Evolutionary conservation across 2,888 invertebrate species (phyloP).

Genomic region (Oxytorus armatus): DNA sequence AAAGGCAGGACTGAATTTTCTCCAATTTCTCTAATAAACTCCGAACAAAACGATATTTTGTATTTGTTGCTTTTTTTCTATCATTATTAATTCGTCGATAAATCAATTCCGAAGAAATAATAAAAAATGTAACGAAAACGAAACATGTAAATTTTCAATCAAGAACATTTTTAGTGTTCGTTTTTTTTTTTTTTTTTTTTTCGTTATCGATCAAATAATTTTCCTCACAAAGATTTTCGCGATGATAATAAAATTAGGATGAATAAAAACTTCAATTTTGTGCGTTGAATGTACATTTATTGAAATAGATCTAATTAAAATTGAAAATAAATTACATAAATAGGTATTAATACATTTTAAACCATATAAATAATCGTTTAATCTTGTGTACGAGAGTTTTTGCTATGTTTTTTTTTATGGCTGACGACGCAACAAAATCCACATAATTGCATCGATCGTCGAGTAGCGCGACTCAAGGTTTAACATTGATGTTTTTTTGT

Average conservation of each 20-base stretch:
- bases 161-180: no score
- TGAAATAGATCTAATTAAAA: slow-evolving; percentile 68
- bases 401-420: slow-evolving; percentile 33
- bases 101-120: no score
- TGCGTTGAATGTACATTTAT: slow-evolving; percentile 52
- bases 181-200: no score
- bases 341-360: slow-evolving; percentile 65
- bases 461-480: background rate
- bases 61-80: no score
- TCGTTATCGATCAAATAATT: background rate
- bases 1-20: no score
- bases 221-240: background rate
- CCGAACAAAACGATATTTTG: no score
- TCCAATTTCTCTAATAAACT: no score
- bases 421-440: slow-evolving; percentile 11
- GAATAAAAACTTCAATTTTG: no score
- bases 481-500: background rate
- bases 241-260: background rate
- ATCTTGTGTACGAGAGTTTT: slow-evolving; percentile 21
- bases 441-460: slow-evolving; percentile 17
- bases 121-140: no score
- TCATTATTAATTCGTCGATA: no score
- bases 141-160: no score
- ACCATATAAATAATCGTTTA: slow-evolving; percentile 44
- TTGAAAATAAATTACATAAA: slow-evolving; percentile 79